These are phyloP conservation scores for Trichomalopsis sarcophagae DNA, from an alignment of 1,140 invertebrate species.

Conservation along the genomic window DNA sequence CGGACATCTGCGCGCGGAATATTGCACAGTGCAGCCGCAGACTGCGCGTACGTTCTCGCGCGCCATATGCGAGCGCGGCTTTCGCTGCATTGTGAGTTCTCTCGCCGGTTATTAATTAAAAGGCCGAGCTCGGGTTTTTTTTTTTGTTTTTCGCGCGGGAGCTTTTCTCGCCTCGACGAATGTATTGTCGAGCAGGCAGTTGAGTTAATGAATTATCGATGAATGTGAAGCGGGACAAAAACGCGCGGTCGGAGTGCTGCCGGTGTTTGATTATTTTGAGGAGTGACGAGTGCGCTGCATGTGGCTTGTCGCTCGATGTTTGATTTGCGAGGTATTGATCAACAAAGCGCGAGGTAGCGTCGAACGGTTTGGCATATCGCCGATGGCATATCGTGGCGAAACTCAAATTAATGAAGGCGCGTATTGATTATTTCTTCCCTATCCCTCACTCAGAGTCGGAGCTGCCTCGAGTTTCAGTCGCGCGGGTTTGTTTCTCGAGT, in stretches of 20 bases:
- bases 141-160: neutral
- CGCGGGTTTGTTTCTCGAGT: neutral
- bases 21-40: constrained; percentile 31
- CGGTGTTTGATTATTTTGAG: neutral
- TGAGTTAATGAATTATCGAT: constrained; percentile 23
- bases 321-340: too few relatives aligned
- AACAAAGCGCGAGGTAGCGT: too few relatives aligned
- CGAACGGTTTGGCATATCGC: neutral
- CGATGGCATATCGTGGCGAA: neutral
- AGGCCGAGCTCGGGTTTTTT: neutral
- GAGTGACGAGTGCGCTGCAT: neutral
- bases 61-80: constrained; percentile 17
- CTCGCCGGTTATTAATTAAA: constrained; percentile 46
- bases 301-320: too few relatives aligned
- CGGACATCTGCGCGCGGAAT: constrained; percentile 52
- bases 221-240: neutral
- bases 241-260: too few relatives aligned
- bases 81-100: neutral
- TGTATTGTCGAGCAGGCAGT: neutral
- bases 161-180: too few relatives aligned
- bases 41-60: neutral
- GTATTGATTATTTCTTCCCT: neutral
- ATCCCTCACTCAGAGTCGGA: neutral
- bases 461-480: neutral
- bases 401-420: constrained; percentile 2